Conservation (phyloP, 2,797 vertebrate genomes). For the Neoniphon sammara region DNA sequence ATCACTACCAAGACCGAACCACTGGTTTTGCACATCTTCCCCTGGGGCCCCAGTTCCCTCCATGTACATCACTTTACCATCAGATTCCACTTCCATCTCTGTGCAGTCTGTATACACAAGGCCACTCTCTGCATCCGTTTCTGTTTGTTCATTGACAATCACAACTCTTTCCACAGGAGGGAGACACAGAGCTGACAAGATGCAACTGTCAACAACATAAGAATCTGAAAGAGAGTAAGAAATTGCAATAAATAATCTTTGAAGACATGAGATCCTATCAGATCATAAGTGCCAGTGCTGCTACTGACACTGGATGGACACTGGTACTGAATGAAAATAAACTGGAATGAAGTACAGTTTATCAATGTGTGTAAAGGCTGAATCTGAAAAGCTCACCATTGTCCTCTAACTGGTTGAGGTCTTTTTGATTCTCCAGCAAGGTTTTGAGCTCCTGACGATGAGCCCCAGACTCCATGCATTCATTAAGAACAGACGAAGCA, state of each 20-base stretch:
- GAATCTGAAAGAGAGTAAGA: constrained; percentile 62
- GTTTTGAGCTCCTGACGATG: constrained; percentile 71
- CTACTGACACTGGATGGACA: background rate
- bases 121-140: constrained; percentile 47
- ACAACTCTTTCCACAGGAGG: constrained; percentile 72
- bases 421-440: constrained; percentile 72
- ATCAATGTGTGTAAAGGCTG: too few species aligned
- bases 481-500: constrained; percentile 69
- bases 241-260: background rate
- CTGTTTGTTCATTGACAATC: constrained; percentile 72
- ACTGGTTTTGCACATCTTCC: constrained; percentile 48
- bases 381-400: constrained; percentile 64
- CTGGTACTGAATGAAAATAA: too few species aligned
- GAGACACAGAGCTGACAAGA: constrained; percentile 75
- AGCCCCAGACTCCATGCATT: constrained; percentile 72
- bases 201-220: constrained; percentile 72
- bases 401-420: constrained; percentile 71
- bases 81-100: constrained; percentile 79
- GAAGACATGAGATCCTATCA: background rate
- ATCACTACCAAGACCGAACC: constrained; percentile 61
- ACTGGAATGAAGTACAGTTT: too few species aligned
- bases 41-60: constrained; percentile 45
- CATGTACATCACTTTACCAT: constrained; percentile 65
- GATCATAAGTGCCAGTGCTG: background rate
- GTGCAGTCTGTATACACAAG: constrained; percentile 76